Evolutionary conservation across 2,888 invertebrate species (phyloP).

Genomic region (Amphipyra berbera): DNA sequence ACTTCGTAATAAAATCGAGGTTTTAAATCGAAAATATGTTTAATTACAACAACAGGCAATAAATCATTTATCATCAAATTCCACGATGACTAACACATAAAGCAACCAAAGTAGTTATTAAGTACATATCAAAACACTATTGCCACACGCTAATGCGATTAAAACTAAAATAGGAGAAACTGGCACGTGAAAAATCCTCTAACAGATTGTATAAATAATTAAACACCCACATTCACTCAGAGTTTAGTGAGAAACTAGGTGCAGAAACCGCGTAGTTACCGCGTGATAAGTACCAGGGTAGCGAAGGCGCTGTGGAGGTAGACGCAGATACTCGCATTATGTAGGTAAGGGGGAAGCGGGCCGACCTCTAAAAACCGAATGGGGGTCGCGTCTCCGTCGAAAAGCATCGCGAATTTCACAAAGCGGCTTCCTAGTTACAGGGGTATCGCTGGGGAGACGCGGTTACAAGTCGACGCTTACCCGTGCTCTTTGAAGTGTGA

Average conservation of each 20-base stretch:
- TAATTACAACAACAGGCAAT: conserved; percentile 31
- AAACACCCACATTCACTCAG: conserved; percentile 71
- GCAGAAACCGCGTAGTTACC: conserved; percentile 76
- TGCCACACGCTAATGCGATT: conserved; percentile 61
- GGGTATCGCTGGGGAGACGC: conserved; percentile 77
- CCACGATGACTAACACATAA: conserved; percentile 39
- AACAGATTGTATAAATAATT: conserved; percentile 82
- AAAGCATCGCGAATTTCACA: conserved; percentile 87
- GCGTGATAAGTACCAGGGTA: conserved; percentile 65
- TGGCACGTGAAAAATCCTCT: conserved; percentile 64
- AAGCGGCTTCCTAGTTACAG: conserved; percentile 85
- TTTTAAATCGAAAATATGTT: conserved; percentile 30
- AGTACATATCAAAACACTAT: conserved; percentile 37
- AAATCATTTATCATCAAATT: conserved; percentile 49
- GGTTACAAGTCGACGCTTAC: conserved; percentile 81
- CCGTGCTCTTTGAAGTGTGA: conserved; percentile 87
- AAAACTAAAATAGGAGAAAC: conserved; percentile 52
- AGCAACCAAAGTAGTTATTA: conserved; percentile 23
- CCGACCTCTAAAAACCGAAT: conserved; percentile 87
- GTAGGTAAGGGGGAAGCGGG: conserved; percentile 72
- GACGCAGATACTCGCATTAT: conserved; percentile 70
- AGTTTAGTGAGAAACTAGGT: conserved; percentile 75
- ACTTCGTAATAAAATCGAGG: conserved; percentile 17
- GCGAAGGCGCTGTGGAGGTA: conserved; percentile 62
- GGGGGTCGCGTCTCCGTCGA: conserved; percentile 79